Conservation (phyloP, 2,888 invertebrate genomes). For the Brachylomia viminalis region DNA sequence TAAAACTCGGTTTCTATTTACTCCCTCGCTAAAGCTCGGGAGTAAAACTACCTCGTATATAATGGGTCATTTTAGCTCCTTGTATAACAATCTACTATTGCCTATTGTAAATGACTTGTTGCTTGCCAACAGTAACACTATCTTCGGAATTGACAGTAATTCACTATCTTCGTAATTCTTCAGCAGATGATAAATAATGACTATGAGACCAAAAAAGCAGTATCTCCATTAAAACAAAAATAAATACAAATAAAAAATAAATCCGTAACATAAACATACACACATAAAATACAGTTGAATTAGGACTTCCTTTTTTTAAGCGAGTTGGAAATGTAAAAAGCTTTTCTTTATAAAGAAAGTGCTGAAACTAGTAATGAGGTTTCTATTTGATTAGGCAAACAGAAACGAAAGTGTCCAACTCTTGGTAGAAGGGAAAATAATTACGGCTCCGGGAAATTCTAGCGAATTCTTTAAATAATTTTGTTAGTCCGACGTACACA, state of each 20-base stretch:
- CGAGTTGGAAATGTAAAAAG: constrained; percentile 1
- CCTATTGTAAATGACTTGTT: not conserved
- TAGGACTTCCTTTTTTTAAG: not conserved
- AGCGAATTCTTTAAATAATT: constrained; percentile 29
- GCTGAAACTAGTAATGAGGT: constrained; percentile 29
- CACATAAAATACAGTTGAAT: not conserved
- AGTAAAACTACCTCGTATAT: too few relatives aligned
- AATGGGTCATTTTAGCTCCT: too few relatives aligned
- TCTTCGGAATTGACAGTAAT: not conserved
- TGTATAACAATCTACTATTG: too few relatives aligned
- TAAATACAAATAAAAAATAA: too few relatives aligned
- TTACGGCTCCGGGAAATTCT: constrained; percentile 1
- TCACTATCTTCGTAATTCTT: too few relatives aligned
- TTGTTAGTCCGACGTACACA: constrained; percentile 3
- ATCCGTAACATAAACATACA: not conserved
- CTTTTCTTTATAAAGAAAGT: constrained; percentile 28
- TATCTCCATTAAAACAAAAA: not conserved
- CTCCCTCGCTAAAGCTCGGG: too few relatives aligned
- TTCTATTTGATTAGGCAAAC: constrained; percentile 16
- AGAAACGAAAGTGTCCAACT: constrained; percentile 16
- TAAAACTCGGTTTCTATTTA: too few relatives aligned
- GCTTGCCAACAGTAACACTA: too few relatives aligned
- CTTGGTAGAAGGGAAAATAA: constrained; percentile 18
- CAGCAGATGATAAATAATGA: not conserved
- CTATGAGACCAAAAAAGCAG: not conserved